phyloP scores from a whole-genome alignment of 2,113 vertebrate species.

The Aix galericulata region DNA sequence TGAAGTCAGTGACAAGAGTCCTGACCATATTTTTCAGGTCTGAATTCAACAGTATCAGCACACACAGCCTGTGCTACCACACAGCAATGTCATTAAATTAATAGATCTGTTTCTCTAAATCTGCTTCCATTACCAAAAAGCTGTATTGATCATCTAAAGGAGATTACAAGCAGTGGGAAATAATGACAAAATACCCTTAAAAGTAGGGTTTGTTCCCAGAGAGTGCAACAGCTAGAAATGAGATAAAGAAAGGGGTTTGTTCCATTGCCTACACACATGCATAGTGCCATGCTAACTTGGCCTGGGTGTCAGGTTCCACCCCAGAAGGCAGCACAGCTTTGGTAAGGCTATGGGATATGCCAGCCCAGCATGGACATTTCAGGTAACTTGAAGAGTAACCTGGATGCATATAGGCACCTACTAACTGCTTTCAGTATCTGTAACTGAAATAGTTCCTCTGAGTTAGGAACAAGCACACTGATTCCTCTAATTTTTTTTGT shows the following conservation, averaged over 20 bases:
- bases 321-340: background rate
- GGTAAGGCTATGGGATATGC: too few relatives aligned
- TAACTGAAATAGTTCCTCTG: background rate
- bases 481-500: background rate
- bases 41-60: background rate
- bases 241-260: background rate
- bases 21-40: background rate
- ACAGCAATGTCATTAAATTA: background rate
- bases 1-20: background rate
- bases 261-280: too few relatives aligned
- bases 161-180: background rate
- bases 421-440: background rate
- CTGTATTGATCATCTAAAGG: background rate
- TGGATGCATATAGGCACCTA: background rate
- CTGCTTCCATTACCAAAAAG: background rate
- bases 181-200: background rate
- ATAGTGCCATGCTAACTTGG: background rate
- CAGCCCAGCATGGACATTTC: accelerated
- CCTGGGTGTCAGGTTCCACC: background rate
- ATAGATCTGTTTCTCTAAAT: background rate
- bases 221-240: background rate
- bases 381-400: too few relatives aligned
- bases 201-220: background rate
- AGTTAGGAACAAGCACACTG: background rate
- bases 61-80: background rate